Evolutionary conservation across 2,888 invertebrate species (phyloP).

Genomic region (Lasioglossum lativentre): DNA sequence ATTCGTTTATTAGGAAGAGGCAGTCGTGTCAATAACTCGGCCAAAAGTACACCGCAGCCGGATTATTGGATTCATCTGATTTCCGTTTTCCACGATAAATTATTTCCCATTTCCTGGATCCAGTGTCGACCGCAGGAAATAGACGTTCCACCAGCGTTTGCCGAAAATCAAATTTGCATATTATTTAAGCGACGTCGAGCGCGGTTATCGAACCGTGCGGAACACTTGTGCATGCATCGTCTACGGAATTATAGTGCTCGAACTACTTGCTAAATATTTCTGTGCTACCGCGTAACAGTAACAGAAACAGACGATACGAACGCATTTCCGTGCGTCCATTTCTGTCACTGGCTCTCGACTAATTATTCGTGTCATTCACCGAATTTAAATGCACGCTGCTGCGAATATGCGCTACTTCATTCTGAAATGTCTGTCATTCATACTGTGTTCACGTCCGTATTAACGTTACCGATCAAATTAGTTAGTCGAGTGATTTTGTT

Average conservation of each 20-base stretch:
- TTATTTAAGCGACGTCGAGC: conserved; percentile 44
- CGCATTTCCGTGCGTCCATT: background rate
- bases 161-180: conserved; percentile 51
- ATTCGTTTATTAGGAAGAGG: conserved; percentile 20
- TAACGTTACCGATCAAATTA: no score
- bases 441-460: background rate
- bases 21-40: background rate
- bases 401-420: background rate
- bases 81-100: conserved; percentile 52
- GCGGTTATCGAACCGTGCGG: conserved; percentile 31
- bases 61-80: conserved; percentile 44
- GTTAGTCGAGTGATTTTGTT: no score
- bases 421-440: background rate
- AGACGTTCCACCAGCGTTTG: conserved; percentile 33
- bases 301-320: background rate
- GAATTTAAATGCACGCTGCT: background rate
- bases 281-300: background rate
- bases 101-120: conserved; percentile 28
- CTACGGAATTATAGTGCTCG: conserved; percentile 12
- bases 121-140: conserved; percentile 25
- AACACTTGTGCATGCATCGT: background rate
- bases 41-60: conserved; percentile 3
- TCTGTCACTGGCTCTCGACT: background rate
- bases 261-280: conserved; percentile 1
- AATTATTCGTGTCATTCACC: background rate